phyloP scores from a whole-genome alignment of 2,113 vertebrate genomes.

The Grantiella picta region DNA sequence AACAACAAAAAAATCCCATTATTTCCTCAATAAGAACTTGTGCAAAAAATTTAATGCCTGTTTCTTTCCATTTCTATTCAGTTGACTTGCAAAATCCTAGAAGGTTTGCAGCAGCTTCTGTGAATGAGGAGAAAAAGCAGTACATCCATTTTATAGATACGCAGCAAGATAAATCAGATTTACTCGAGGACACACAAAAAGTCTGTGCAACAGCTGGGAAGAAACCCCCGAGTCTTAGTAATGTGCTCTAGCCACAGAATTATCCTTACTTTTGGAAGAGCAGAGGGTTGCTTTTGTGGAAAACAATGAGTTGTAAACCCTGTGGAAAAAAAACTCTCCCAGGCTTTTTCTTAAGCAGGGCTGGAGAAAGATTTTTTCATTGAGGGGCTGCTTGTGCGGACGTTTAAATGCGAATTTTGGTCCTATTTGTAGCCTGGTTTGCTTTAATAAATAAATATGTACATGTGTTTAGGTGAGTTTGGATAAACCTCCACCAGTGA shows the following conservation, averaged over 20 bases:
- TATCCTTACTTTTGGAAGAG: slow-evolving; percentile 42
- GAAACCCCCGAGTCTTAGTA: slow-evolving; percentile 22
- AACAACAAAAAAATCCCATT: not conserved
- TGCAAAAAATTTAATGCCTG: not conserved
- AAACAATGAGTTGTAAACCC: slow-evolving; percentile 59
- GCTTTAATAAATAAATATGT: slow-evolving; percentile 45
- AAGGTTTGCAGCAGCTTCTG: not conserved
- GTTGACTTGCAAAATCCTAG: not conserved
- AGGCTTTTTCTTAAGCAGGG: not conserved
- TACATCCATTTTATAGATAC: slow-evolving; percentile 31
- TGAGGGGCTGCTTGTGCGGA: not conserved
- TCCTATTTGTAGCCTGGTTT: slow-evolving; percentile 11
- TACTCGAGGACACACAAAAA: slow-evolving; percentile 26
- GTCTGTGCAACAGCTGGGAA: slow-evolving; percentile 49
- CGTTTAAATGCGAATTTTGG: not conserved
- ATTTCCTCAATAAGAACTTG: not conserved
- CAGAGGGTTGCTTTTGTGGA: slow-evolving; percentile 37
- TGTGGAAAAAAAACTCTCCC: slow-evolving; percentile 41
- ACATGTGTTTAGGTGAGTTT: slow-evolving; percentile 13
- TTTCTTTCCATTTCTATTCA: not conserved
- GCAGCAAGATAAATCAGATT: slow-evolving; percentile 11
- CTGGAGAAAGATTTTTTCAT: not conserved
- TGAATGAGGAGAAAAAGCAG: not conserved
- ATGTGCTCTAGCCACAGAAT: slow-evolving; percentile 48
- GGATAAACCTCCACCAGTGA: slow-evolving; percentile 3